Evolutionary conservation across 2,797 vertebrate genomes (phyloP), one percentile per base, ranked within the genome.

Genomic region (Rhinatrema bivittatum): DNA sequence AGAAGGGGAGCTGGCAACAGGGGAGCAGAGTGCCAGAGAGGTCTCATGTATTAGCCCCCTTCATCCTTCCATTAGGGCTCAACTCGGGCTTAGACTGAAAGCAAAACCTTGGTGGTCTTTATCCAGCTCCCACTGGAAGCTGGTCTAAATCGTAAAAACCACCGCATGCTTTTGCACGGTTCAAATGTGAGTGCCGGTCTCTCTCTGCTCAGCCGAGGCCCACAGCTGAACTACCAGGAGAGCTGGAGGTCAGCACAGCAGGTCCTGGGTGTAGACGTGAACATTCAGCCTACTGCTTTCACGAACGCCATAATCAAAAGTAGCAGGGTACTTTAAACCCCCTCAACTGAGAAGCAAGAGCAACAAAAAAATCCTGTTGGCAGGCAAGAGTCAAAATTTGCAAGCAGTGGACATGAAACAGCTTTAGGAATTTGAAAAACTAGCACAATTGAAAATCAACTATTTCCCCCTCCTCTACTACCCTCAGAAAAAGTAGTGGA

Each of bases 401-500:
- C 7, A 8, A 55, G 47, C 48, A 53, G 34, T 16, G 16, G 18
- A 44, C 43, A 21, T 19, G 37, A 63, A 69, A 58, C 19, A 45
- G 51, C 41, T 40, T 58, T 31, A 65, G 55, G 50, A 71, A 70
- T 72, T 56, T 52, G 34, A 62, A 61, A 62, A 61, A 60, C 32
- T 26, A 45, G 29, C 45, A 8, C 28, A 46, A 31, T 42, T 19
- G 49, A 51, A 33, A 10, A 19, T 50, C 40, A 36, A 41, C 65
- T 52, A 50, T 36, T 19, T 19, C 19, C 18, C 19, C 39, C 33
- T 55, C 59, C 56, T 58, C 37, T 52, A 60, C 57, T 60, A 54
- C 77, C 75, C 72, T 62, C 72, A 69, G 73, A 72, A 78, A 76
- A 72, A 76, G 53, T 55, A 56, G 46, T 60, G 55, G 68, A 74